Evolutionary conservation across 2,113 vertebrate genomes (phyloP), one percentile per base, ranked within the genome.

Genomic region (Strix aluco): DNA sequence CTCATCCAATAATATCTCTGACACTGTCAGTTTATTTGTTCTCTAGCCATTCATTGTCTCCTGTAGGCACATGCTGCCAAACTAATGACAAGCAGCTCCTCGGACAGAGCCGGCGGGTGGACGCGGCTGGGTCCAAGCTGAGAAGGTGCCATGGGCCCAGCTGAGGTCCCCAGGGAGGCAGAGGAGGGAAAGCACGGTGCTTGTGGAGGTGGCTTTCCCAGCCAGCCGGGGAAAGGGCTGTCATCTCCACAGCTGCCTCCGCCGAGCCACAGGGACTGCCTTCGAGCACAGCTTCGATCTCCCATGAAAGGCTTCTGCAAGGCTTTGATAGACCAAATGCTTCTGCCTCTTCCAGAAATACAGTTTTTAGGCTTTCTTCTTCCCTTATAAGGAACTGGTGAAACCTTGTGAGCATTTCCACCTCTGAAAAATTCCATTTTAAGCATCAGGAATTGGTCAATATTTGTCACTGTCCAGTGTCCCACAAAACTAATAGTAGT

Each of bases 31-130:
- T 81, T 32, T 71, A 55, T 94, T 69, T 94, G 69, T 94, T 96
- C 90, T 87, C 70, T 6, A 79, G 69, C 94, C 93, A 92, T 79
- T 55, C 91, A 92, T 91, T 91, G 93, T 96, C 88, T 95, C 79
- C 95, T 87, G 84, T 23, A 84, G 77, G 55, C 63, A 74, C 29
- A 11, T 2, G 36, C 80, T 85, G 90, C 92, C 90, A 84, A 54
- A 26, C 10, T 49, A 59, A 81, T 1, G 5, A 71, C 86, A 51
- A 18, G 73, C 87, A 62, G 87, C 63, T 77, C 58, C 77, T 65
- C 0, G 17, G 93, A 44, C 89, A 75, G 2, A 47, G 88, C 61
- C 2, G 0, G 42, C 2, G 57, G 82, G 79, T 82, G 93, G 57
- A 86, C 2, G 1, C 1, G 8, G 63, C 42, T 34, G 63, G 21